Evolutionary conservation across 2,113 vertebrate genomes (phyloP), one percentile per base, ranked within the genome.

Genomic region (Pogonocichla stellata): DNA sequence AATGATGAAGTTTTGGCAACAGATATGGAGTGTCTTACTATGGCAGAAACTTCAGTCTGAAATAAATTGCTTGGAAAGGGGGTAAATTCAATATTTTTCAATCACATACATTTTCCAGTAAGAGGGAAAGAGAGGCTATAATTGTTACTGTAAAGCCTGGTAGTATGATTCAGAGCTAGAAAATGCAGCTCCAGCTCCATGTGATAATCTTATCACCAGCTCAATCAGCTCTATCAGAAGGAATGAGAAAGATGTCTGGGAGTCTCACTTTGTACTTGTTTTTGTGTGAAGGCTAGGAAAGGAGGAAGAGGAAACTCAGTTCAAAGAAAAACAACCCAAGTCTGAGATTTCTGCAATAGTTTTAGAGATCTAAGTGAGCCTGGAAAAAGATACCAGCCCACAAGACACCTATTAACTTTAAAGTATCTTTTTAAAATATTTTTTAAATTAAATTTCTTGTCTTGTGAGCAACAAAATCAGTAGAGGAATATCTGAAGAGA

Each of bases 1-100:
- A 94, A 73, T 38, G 82, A 60, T 90, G 60, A 62, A 88, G 31
- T 82, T 95, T 80, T 96, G 88, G 95, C 96, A 95, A 90, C 28
- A 64, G 71, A 57, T 47, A 67, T 1, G 25, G 75, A 74, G 81
- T 90, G 48, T 56, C 78, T 94, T 91, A 65, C 50, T 80, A 43
- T 70, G n/a, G 56, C 51, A 90, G 82, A 88, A 92, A 88, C n/a
- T 90, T 43, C 54, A 64, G 60, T 58, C 74, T 88, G 82, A 74
- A 82, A 93, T 90, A 57, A 67, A 26, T 86, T 90, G 90, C 82
- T 92, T 95, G 65, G 82, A 93, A 96, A 88, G 42, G 47, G 43
- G 38, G 67, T 88, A 86, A 86, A 92, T 93, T 86, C 79, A 86
- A 2, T 62, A 56, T 91, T 74, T 62, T 91, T 93, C 25, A 91